Conservation (phyloP, 1,140 invertebrate genomes). For the Pemphigus obesinymphae region DNA sequence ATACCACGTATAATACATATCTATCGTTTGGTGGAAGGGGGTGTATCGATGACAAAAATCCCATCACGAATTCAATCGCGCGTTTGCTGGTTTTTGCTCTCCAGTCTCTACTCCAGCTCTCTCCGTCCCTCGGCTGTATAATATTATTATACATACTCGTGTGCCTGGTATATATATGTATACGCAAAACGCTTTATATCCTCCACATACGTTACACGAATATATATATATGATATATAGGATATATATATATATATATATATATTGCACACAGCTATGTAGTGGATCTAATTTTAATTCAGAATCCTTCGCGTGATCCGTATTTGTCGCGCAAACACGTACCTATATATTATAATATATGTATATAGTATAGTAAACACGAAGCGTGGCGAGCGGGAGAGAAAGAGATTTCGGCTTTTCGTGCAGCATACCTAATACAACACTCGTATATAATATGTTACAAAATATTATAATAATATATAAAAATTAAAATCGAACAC, state of each 20-base stretch:
- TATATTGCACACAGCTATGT: neutral
- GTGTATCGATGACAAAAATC: constrained; percentile 38
- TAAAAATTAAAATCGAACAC: neutral
- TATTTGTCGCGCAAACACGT: neutral
- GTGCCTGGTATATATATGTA: neutral
- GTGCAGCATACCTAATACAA: too few species aligned
- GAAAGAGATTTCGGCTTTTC: neutral
- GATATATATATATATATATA: neutral
- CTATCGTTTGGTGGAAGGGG: neutral
- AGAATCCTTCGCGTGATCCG: neutral
- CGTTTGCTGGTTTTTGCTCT: neutral
- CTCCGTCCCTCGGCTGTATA: neutral
- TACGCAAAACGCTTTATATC: neutral
- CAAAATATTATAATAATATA: neutral
- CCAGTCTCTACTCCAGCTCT: too few species aligned
- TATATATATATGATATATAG: neutral
- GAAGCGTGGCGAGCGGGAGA: neutral
- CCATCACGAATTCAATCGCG: constrained; percentile 35
- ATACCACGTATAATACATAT: too few species aligned
- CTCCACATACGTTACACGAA: neutral
- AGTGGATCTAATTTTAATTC: neutral
- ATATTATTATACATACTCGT: neutral
- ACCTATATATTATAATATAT: too few species aligned
- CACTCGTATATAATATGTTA: neutral
- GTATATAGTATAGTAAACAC: too few species aligned